phyloP scores from a whole-genome alignment of 2,797 vertebrate species.

The Carapus acus region DNA sequence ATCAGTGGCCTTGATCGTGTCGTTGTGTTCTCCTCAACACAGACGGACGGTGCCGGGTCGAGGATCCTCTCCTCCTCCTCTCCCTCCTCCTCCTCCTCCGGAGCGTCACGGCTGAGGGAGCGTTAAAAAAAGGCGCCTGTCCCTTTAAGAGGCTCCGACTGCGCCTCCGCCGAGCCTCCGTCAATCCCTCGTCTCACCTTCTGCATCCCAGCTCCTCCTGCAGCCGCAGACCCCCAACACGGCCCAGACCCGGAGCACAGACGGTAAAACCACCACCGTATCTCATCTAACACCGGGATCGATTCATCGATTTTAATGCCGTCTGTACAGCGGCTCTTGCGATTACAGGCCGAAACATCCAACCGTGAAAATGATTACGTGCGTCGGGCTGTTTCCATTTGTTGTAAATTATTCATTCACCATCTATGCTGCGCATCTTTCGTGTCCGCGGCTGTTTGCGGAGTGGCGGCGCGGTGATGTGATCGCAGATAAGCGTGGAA shows the following conservation, averaged over 20 bases:
- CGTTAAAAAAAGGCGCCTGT: constrained; percentile 16
- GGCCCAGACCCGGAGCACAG: constrained; percentile 19
- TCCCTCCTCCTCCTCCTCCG: too few relatives aligned
- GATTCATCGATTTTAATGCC: too few relatives aligned
- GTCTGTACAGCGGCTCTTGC: not conserved
- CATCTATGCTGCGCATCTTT: constrained; percentile 18
- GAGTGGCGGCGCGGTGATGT: too few relatives aligned
- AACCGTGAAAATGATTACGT: constrained; percentile 8
- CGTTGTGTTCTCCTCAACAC: too few relatives aligned
- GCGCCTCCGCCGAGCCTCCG: constrained; percentile 15
- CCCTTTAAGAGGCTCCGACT: constrained; percentile 56
- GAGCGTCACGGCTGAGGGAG: constrained; percentile 11
- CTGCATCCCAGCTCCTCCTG: constrained; percentile 32
- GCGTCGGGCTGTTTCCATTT: constrained; percentile 59
- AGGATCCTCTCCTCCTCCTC: too few relatives aligned
- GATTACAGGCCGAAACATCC: not conserved
- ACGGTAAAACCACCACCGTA: constrained; percentile 35
- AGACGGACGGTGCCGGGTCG: too few relatives aligned
- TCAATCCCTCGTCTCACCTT: constrained; percentile 44
- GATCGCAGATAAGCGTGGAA: too few relatives aligned
- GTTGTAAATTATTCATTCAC: constrained; percentile 55
- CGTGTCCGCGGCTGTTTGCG: rapidly evolving
- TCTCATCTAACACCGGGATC: too few relatives aligned
- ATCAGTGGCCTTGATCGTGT: too few relatives aligned
- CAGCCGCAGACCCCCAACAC: constrained; percentile 8